Base-by-base conservation (phyloP, 2,113 vertebrate genomes). In the Equus quagga region DNA sequence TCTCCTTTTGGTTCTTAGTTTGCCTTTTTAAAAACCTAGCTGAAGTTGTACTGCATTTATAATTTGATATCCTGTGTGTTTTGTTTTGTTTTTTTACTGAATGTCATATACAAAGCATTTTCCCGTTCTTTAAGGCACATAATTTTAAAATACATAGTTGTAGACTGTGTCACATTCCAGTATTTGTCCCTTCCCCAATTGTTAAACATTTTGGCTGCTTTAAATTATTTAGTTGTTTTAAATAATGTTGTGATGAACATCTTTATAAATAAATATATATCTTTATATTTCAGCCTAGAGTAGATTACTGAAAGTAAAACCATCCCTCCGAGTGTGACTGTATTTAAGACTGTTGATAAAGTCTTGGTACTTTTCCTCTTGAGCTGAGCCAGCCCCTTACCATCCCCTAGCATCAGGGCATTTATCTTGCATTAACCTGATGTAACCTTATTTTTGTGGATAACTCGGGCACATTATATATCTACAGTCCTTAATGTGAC, bases 151-250 rank as follows among this genome's bases (percentile, higher is more conserved):
- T 33, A 54, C 51, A 17, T 65, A 78, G 15, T 75, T 79, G 72
- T 85, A 64, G 33, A 82, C 23, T 76, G 62, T 24, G 7, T 33
- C 33, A 31, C 49, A 58, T 80, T 49, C 64, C 23, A 36, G 90
- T 44, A 36, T 19, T 65, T n/a, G 58, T 41, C 73, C 54, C 89
- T 85, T 81, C 26, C 19, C 60, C 9, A 56, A 21, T 51, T 90
- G 58, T 54, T 81, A 78, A 51, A 72, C 70, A 62, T 91, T 82
- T 56, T 31, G 69, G 19, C 62, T 87, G 56, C 67, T 85, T 89
- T 75, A 46, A 72, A 18, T 89, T 80, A 79, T 72, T 82, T 90
- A 72, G 14, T 89, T 80, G 75, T 79, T 82, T 90, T 84, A 64
- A 92, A 28, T 49, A 92, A 65, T 36, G 8, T 58, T 33, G 5